Conservation (phyloP, 53 echinoderm and acorn worm genomes). For the Pentamera pediparva region DNA sequence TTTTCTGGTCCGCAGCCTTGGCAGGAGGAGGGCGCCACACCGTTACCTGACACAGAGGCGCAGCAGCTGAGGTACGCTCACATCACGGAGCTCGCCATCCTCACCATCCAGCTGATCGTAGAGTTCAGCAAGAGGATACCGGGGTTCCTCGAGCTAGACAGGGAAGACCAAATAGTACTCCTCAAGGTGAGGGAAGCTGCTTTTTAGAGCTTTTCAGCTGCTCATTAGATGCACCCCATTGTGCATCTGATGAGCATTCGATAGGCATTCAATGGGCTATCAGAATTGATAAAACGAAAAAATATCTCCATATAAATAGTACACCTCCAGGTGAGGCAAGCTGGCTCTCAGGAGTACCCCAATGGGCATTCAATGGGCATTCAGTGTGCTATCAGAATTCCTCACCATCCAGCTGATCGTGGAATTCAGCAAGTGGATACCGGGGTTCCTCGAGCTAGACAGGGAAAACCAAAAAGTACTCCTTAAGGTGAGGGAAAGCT, state of each 20-base stretch:
- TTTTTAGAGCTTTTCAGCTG: no score
- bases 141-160: slow-evolving; percentile 74
- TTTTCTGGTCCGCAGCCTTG: slow-evolving; percentile 6
- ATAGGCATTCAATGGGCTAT: neutral
- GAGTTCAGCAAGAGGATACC: slow-evolving; percentile 99
- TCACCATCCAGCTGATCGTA: slow-evolving; percentile 97
- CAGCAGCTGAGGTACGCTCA: slow-evolving; percentile 87
- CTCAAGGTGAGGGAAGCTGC: slow-evolving; percentile 93
- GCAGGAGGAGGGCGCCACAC: neutral
- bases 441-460: slow-evolving; percentile 78
- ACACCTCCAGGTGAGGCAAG: no score
- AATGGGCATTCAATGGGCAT: no score
- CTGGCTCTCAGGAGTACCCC: no score
- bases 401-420: slow-evolving; percentile 97
- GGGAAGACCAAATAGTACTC: slow-evolving; percentile 96
- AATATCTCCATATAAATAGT: no score
- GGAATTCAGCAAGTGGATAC: slow-evolving; percentile 97
- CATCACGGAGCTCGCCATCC: slow-evolving; percentile 96
- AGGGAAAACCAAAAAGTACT: slow-evolving; percentile 96
- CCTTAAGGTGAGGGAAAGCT: slow-evolving; percentile 88
- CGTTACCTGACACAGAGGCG: slow-evolving; percentile 39
- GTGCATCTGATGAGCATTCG: no score
- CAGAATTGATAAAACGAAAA: no score
- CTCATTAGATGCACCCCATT: no score
- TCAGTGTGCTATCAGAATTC: no score